Evolutionary conservation across 2,888 invertebrate genomes (phyloP).

Genomic region (Itoplectis maculator): DNA sequence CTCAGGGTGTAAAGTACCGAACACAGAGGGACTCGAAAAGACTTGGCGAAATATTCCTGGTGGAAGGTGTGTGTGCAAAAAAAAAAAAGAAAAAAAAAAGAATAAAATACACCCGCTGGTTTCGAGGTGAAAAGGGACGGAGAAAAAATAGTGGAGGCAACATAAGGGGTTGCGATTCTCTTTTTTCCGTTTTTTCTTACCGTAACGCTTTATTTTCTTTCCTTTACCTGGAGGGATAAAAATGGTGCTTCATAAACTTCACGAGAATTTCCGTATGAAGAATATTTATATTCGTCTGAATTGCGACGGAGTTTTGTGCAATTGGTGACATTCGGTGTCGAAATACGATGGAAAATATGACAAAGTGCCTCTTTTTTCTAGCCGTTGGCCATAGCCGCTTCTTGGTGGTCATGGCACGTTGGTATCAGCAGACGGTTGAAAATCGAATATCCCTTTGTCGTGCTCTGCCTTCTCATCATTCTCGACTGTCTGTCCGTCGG

Average conservation of each 20-base stretch:
- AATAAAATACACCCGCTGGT: background rate
- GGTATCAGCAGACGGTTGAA: conserved; percentile 5
- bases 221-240: background rate
- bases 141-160: background rate
- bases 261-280: background rate
- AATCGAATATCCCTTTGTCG: conserved; percentile 24
- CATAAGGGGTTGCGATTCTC: background rate
- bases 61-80: background rate
- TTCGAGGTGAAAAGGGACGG: background rate
- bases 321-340: no score
- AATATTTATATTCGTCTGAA: background rate
- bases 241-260: background rate
- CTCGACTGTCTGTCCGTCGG: background rate
- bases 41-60: conserved; percentile 24
- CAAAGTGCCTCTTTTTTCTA: no score
- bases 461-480: background rate
- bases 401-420: no score
- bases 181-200: background rate
- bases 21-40: conserved; percentile 12
- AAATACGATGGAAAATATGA: no score
- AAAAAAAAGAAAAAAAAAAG: background rate
- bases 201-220: conserved; percentile 9
- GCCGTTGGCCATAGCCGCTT: no score
- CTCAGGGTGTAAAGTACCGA: conserved; percentile 1
- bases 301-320: background rate